Conservation (phyloP, 2,113 vertebrate genomes). For the Dromaius novaehollandiae region DNA sequence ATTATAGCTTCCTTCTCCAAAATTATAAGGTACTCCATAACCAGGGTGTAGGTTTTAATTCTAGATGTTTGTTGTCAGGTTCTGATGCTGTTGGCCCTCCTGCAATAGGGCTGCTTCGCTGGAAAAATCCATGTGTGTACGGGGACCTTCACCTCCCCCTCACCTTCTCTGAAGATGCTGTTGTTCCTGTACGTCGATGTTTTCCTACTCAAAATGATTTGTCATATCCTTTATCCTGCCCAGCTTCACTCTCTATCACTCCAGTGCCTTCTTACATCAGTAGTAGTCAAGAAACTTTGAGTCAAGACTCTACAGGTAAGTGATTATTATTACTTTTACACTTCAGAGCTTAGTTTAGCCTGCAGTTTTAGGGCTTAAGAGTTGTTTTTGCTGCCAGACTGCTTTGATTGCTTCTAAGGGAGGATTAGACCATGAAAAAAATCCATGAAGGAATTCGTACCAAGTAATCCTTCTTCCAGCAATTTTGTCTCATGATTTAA, state of each 20-base stretch:
- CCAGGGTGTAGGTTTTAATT: neutral
- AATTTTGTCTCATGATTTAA: neutral
- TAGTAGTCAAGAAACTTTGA: conserved; percentile 89
- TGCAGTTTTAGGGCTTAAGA: neutral
- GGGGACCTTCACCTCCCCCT: conserved; percentile 65
- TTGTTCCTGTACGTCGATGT: conserved; percentile 66
- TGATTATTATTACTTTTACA: neutral
- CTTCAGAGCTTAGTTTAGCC: neutral
- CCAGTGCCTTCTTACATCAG: conserved; percentile 86
- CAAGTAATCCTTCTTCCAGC: neutral
- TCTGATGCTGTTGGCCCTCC: conserved; percentile 81
- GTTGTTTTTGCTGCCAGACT: neutral
- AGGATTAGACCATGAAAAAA: neutral
- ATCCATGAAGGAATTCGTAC: neutral
- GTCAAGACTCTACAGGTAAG: conserved; percentile 84
- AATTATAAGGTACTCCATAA: neutral
- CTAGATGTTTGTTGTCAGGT: conserved; percentile 61
- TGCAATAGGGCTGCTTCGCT: conserved; percentile 83
- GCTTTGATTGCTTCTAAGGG: neutral
- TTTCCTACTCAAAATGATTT: conserved; percentile 73
- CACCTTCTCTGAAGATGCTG: conserved; percentile 69
- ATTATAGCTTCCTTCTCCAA: neutral
- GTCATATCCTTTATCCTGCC: conserved; percentile 85
- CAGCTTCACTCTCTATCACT: conserved; percentile 88
- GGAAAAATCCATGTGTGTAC: conserved; percentile 80